These are phyloP conservation scores for Carcharodon carcharias DNA, from an alignment of 2,797 vertebrate genomes.

Conservation along the genomic window DNA sequence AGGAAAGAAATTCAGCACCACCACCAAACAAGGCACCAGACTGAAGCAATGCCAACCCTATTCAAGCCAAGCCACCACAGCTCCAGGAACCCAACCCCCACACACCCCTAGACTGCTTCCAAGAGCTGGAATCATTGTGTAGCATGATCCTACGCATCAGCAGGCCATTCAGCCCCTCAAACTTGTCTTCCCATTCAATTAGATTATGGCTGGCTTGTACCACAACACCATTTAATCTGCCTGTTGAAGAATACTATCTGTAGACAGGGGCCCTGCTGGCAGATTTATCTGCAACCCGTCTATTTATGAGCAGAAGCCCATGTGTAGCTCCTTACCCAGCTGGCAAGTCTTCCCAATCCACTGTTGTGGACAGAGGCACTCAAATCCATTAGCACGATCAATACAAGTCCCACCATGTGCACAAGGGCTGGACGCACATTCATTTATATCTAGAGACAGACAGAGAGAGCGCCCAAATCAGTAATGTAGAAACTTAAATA, in stretches of 20 bases:
- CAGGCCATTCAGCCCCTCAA: neutral
- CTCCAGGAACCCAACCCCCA: neutral
- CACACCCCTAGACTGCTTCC: slow-evolving; percentile 29
- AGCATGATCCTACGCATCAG: neutral
- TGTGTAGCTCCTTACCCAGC: slow-evolving; percentile 64
- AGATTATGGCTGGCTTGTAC: neutral
- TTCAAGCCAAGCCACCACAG: neutral
- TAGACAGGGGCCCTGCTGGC: neutral
- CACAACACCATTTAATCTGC: neutral
- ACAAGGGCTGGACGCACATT: slow-evolving; percentile 81
- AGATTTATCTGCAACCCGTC: slow-evolving; percentile 35
- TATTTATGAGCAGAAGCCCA: neutral
- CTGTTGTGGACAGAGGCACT: slow-evolving; percentile 80
- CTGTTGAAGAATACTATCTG: neutral
- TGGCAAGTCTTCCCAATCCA: slow-evolving; percentile 90
- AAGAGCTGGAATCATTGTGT: neutral
- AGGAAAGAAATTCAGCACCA: neutral
- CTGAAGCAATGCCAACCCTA: neutral
- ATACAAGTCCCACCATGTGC: slow-evolving; percentile 82
- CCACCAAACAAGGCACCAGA: neutral
- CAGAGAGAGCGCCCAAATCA: neutral
- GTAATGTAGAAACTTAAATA: neutral
- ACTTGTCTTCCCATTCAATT: too few species aligned
- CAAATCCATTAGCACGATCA: slow-evolving; percentile 77
- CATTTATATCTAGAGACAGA: slow-evolving; percentile 73